Base-by-base conservation (phyloP, 2,113 vertebrate genomes). In the Cercocebus atys region DNA sequence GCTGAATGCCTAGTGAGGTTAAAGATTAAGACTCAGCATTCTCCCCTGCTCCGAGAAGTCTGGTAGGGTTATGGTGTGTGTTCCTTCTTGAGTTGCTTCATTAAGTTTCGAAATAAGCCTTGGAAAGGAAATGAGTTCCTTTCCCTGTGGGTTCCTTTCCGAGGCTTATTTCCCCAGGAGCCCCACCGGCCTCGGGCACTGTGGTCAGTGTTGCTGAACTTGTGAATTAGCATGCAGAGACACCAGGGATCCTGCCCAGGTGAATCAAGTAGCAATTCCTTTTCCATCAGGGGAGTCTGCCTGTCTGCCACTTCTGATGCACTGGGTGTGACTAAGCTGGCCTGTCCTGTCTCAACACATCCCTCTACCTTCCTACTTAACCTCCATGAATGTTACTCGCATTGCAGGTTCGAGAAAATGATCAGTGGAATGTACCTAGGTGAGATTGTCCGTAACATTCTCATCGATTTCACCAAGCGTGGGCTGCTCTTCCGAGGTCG, bases 351-450 rank as follows among this genome's bases (percentile, higher is more conserved):
- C 87, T 76, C 32, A 47, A 2, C 17, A 52, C 55, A 6, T 32
- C 14, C 30, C 35, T 40, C 32, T 1, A 0, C 57, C 40, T 88
- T 72, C 27, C 55, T n/a, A 6, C 32, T n/a, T 90, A 14, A 80
- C 45, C 64, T 70, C 23, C 2, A 1, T 23, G 32, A 2, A 0
- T 8, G 2, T 14, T n/a, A 38, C 87, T 11, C 14, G 1, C 27
- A 1, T 70, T 76, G 22, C 98, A 99, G 99, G 98, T 99, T 99
- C 88, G 99, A 99, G 99, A 99, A 99, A 98, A 99, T 99, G 99
- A 99, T 99, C 98, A 99, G 99, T 0, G 99, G 99, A 76, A 99
- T 99, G 99, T 99, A 99, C 97, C 98, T 99, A 92, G 99, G 99
- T 0, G 99, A 99, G 98, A 99, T 99, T 0, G 99, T 99, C 86